A percentile compares a stretch with the other conserved stretches of the same genome.
Evolutionary conservation across 2,113 vertebrate species (phyloP).

Genomic region (Canis aureus): DNA sequence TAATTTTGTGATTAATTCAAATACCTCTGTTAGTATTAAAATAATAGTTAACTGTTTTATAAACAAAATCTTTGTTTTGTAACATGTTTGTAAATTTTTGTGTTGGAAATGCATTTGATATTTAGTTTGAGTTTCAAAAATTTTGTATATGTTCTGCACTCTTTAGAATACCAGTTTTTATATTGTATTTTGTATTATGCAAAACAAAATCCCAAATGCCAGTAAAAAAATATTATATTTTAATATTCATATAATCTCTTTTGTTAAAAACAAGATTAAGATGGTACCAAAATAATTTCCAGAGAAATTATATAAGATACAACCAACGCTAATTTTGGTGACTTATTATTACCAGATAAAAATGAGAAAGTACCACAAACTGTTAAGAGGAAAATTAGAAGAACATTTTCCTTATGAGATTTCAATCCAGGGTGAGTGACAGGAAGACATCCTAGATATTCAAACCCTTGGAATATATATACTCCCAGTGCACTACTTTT

Average conservation of each 20-base stretch:
- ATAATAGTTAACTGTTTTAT: background rate
- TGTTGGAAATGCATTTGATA: constrained; percentile 41
- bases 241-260: background rate
- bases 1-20: background rate
- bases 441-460: background rate
- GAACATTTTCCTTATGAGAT: constrained; percentile 2
- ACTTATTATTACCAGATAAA: constrained; percentile 30
- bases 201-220: background rate
- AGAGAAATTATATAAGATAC: background rate
- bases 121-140: constrained; percentile 15
- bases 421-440: background rate
- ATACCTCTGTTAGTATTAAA: background rate
- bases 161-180: background rate
- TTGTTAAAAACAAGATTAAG: constrained; percentile 35
- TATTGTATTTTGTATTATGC: background rate
- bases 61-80: background rate
- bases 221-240: background rate
- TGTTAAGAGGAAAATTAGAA: constrained; percentile 2
- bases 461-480: constrained; percentile 32
- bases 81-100: background rate
- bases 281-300: background rate
- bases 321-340: background rate
- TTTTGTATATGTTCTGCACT: background rate
- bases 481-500: background rate
- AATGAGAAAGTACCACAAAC: background rate